phyloP scores from a whole-genome alignment of 2,113 vertebrate genomes.

The Diphyllodes magnificus region DNA sequence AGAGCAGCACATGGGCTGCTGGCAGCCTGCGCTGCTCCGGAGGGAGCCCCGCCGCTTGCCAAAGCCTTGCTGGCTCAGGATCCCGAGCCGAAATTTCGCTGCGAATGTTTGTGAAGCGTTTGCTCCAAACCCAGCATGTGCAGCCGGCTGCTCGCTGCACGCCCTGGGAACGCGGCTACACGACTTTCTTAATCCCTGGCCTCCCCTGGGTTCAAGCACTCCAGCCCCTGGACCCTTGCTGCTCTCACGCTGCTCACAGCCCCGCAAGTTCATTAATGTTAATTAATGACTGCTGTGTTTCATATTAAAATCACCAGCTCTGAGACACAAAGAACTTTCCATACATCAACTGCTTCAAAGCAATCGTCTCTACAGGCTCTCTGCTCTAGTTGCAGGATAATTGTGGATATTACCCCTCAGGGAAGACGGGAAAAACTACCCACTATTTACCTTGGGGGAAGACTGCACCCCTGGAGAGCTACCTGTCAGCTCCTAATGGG shows the following conservation, averaged over 20 bases:
- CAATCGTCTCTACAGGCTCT: not conserved
- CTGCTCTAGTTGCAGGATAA: not conserved
- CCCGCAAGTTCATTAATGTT: conserved; percentile 45
- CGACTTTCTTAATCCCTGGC: not conserved
- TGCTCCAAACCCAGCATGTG: rapidly evolving
- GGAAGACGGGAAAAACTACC: not conserved
- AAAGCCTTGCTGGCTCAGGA: not conserved
- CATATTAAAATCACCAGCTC: conserved; percentile 41
- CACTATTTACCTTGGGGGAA: not conserved
- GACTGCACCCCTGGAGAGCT: not conserved
- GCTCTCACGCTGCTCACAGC: not conserved
- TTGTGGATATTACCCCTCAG: not conserved
- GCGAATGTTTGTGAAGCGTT: rapidly evolving
- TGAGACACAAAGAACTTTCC: conserved; percentile 41
- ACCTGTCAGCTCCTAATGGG: not conserved
- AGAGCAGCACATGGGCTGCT: not conserved
- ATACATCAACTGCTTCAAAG: conserved; percentile 41
- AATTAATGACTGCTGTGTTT: conserved; percentile 53
- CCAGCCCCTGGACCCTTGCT: not conserved
- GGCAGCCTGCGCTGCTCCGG: not conserved
- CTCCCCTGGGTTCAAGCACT: not conserved
- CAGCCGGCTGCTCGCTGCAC: not conserved
- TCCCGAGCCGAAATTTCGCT: rapidly evolving
- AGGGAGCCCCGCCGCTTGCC: not conserved
- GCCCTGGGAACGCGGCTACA: not conserved